Conservation (phyloP, 30 jellyfish, hydroid and myxozoan species). For the Aurelia sp. region DNA sequence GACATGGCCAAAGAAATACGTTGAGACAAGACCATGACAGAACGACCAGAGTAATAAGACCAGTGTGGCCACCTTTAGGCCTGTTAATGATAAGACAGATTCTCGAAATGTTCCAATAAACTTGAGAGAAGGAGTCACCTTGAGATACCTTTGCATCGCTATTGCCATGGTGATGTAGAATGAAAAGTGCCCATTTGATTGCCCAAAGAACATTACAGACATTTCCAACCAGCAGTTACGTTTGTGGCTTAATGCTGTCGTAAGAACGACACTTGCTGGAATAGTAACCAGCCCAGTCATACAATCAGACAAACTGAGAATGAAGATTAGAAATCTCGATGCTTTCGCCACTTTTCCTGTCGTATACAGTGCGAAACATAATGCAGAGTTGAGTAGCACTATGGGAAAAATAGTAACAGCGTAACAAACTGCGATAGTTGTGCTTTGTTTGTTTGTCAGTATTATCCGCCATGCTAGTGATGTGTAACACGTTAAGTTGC, state of each 20-base stretch:
- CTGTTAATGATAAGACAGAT: slow-evolving; percentile 1
- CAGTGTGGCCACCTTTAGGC: slow-evolving; percentile 6
- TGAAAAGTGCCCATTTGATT: slow-evolving; percentile 57
- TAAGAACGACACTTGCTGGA: slow-evolving; percentile 24
- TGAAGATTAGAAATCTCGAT: slow-evolving; percentile 37
- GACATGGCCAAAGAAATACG: slow-evolving; percentile 48
- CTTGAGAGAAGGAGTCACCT: slow-evolving; percentile 7
- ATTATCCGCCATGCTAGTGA: slow-evolving; percentile 32
- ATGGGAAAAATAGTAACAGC: slow-evolving; percentile 41
- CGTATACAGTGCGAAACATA: slow-evolving; percentile 35
- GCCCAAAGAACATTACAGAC: slow-evolving; percentile 26
- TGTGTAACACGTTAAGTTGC: slow-evolving; percentile 11
- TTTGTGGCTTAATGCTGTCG: slow-evolving; percentile 3
- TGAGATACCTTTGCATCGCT: slow-evolving; percentile 39
- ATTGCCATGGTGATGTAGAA: slow-evolving; percentile 41
- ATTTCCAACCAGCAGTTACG: slow-evolving; percentile 67
- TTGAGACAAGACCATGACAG: slow-evolving; percentile 46
- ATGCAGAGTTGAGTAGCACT: slow-evolving; percentile 7
- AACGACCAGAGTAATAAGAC: slow-evolving; percentile 14
- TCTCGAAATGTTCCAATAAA: neutral
- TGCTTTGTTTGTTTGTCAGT: neutral
- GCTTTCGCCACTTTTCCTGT: slow-evolving; percentile 15
- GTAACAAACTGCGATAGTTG: neutral
- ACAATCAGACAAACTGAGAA: slow-evolving; percentile 30
- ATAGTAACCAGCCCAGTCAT: slow-evolving; percentile 33